Percentiles rank a stretch among this genome's conserved stretches.
phyloP scores from a whole-genome alignment of 2,888 invertebrate genomes.

The Gandaritis pyraliata region DNA sequence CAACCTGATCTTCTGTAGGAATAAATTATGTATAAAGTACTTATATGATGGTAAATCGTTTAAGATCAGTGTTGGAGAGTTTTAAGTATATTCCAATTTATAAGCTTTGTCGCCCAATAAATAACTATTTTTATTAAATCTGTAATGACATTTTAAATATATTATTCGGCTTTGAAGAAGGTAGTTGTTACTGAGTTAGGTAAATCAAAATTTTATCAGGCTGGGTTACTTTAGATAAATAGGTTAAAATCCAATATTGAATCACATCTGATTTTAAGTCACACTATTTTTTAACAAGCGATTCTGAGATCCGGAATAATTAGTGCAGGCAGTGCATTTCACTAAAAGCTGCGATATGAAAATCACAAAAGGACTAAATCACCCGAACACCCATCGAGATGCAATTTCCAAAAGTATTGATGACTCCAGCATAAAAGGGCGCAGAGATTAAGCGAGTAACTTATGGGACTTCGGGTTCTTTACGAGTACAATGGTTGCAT shows the following conservation, averaged over 20 bases:
- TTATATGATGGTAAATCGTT: constrained; percentile 18
- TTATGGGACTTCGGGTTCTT: constrained; percentile 69
- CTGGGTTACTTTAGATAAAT: too few relatives aligned
- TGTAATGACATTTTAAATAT: neutral
- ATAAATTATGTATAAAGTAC: constrained; percentile 16
- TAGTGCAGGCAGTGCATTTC: constrained; percentile 15
- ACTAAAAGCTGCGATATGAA: constrained; percentile 20
- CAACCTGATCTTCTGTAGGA: constrained; percentile 15
- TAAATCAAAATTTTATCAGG: too few relatives aligned
- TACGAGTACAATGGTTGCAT: constrained; percentile 62
- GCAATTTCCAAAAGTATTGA: constrained; percentile 74
- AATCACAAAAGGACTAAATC: constrained; percentile 46
- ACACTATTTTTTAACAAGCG: neutral
- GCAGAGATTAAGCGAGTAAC: constrained; percentile 74
- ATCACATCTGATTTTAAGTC: neutral
- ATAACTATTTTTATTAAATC: neutral
- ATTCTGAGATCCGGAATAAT: neutral
- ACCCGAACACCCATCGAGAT: constrained; percentile 53
- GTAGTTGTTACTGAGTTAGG: too few relatives aligned
- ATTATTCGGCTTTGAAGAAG: too few relatives aligned
- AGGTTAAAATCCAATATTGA: too few relatives aligned
- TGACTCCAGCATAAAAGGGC: constrained; percentile 67
- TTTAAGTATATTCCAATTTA: constrained; percentile 3
- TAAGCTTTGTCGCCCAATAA: neutral
- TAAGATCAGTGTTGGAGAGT: constrained; percentile 17